These are phyloP conservation scores for Aplochiton taeniatus DNA, from an alignment of 2,797 vertebrate genomes.

Conservation along the genomic window DNA sequence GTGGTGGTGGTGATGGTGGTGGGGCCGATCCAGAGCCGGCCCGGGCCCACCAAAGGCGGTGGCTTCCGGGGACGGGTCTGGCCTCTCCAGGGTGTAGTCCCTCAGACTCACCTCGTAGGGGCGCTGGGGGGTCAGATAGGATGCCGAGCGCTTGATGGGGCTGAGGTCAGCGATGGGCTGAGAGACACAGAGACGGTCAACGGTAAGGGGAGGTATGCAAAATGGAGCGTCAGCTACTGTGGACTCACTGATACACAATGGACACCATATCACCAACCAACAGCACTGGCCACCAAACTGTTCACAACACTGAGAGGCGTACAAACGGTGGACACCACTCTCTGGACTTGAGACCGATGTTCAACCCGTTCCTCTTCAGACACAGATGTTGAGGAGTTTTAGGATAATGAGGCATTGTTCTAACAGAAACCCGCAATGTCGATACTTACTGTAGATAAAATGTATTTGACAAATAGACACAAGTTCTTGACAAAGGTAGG, in stretches of 20 bases:
- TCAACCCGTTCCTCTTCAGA: constrained; percentile 53
- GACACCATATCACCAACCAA: constrained; percentile 26
- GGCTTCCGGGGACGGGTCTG: constrained; percentile 44
- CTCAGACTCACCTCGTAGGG: constrained; percentile 77
- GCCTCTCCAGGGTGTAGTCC: constrained; percentile 80
- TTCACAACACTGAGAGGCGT: constrained; percentile 41
- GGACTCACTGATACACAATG: neutral
- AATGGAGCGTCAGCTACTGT: neutral
- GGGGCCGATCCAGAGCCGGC: constrained; percentile 68
- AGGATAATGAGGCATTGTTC: constrained; percentile 44
- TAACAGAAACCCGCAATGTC: constrained; percentile 14
- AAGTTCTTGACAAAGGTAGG: constrained; percentile 5
- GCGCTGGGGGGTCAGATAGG: constrained; percentile 83
- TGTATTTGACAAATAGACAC: neutral
- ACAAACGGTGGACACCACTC: constrained; percentile 46
- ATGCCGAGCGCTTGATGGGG: constrained; percentile 92
- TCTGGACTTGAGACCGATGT: constrained; percentile 40
- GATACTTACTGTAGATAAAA: constrained; percentile 24
- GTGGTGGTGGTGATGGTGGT: constrained; percentile 85
- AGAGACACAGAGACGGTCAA: constrained; percentile 5
- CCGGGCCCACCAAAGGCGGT: constrained; percentile 22
- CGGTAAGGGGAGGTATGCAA: neutral
- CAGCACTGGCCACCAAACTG: constrained; percentile 45
- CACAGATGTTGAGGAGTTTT: constrained; percentile 32
- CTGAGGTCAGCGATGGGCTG: constrained; percentile 89